A percentile compares a stretch with the other conserved stretches of the same genome.
Conservation (phyloP, 2,113 vertebrate species). For the Cynocephalus volans region DNA sequence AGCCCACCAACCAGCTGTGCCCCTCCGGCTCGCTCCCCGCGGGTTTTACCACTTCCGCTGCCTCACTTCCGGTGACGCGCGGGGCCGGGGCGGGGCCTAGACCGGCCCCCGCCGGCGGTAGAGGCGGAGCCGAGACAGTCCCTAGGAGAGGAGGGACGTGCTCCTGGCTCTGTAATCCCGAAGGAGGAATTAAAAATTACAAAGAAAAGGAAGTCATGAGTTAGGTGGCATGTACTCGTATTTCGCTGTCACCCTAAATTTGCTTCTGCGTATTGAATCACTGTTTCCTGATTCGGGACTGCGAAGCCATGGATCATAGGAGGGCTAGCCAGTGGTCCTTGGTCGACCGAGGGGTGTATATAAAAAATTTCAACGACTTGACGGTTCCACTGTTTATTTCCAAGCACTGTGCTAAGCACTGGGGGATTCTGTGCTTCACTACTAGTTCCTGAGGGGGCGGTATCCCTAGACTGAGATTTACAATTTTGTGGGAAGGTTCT, state of each 20-base stretch:
- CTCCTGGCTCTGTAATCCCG: fast-evolving
- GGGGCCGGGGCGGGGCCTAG: background rate
- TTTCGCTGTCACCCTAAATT: background rate
- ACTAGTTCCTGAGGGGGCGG: background rate
- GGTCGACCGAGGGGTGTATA: background rate
- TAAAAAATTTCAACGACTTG: background rate
- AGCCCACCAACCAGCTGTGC: fast-evolving
- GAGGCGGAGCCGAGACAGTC: fast-evolving
- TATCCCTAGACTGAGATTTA: background rate
- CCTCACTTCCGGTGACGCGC: constrained; percentile 67
- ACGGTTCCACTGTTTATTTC: background rate
- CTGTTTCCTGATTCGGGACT: background rate
- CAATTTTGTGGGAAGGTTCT: background rate
- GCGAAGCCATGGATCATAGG: background rate
- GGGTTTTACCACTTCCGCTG: background rate
- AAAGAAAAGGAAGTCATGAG: background rate
- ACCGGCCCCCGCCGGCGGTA: fast-evolving
- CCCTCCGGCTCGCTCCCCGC: fast-evolving
- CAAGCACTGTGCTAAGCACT: background rate
- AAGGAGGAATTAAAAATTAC: background rate
- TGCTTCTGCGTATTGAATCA: background rate
- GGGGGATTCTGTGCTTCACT: background rate
- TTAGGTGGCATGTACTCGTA: background rate
- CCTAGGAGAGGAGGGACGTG: fast-evolving
- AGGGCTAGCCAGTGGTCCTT: background rate